phyloP scores from a whole-genome alignment of 2,888 invertebrate species.

The Diarsia rubi region DNA sequence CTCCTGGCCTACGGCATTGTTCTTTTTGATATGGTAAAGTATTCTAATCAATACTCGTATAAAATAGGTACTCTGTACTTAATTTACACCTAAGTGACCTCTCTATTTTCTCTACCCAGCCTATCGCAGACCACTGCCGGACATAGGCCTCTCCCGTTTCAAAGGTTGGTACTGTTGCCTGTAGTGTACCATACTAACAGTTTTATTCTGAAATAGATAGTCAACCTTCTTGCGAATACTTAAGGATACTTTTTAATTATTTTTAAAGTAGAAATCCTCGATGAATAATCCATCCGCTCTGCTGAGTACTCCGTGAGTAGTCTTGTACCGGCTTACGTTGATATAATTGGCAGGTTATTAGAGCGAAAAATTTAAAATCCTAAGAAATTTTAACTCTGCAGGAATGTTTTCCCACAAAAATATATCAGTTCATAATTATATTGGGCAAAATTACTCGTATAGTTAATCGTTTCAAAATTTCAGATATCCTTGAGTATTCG shows the following conservation, averaged over 20 bases:
- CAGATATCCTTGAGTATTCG: constrained; percentile 13
- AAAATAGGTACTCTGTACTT: constrained; percentile 35
- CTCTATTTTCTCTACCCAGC: constrained; percentile 60
- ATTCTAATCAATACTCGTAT: neutral
- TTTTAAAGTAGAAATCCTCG: neutral
- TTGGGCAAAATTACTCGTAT: neutral
- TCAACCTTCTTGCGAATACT: constrained; percentile 21
- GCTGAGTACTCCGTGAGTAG: no score
- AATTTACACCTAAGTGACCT: constrained; percentile 45
- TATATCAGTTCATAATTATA: no score
- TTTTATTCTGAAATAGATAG: constrained; percentile 16
- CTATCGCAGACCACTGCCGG: constrained; percentile 51
- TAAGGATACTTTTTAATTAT: neutral
- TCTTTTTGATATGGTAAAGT: constrained; percentile 86
- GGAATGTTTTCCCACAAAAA: no score
- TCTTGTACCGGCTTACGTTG: neutral
- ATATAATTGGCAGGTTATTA: neutral
- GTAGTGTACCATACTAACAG: constrained; percentile 53
- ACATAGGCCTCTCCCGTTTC: constrained; percentile 55
- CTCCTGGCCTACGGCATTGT: constrained; percentile 82
- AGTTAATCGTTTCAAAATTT: neutral
- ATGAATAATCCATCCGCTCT: no score
- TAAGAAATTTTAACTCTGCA: neutral
- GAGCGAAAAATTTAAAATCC: neutral
- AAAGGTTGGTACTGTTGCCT: constrained; percentile 56